Evolutionary conservation across 1,140 invertebrate genomes (phyloP).

Genomic region (Bombus difficillimus): DNA sequence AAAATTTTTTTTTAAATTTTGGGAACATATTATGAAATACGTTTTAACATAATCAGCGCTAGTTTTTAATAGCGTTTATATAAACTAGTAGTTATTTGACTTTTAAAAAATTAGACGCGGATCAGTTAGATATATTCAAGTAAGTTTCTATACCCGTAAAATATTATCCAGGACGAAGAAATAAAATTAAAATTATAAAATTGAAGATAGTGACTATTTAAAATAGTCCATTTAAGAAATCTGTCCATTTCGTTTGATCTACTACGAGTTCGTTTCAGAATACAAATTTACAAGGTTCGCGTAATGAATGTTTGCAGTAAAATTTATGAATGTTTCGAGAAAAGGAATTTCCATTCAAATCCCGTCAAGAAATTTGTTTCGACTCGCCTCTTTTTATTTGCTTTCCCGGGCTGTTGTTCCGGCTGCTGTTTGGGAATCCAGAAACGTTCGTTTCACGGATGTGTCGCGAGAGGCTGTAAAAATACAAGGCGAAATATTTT

Average conservation of each 20-base stretch:
- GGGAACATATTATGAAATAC: no score
- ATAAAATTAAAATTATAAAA: neutral
- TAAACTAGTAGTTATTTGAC: no score
- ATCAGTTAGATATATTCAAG: no score
- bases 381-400: neutral
- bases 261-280: neutral
- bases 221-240: neutral
- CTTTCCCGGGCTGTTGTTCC: neutral
- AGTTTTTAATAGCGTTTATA: no score
- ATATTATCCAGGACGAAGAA: neutral
- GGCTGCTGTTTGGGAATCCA: neutral
- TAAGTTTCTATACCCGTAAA: neutral
- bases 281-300: neutral
- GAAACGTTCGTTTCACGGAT: neutral
- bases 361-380: neutral
- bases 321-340: neutral
- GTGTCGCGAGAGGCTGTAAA: neutral
- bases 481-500: slow-evolving; percentile 17
- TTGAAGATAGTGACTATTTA: neutral
- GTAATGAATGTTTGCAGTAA: neutral
- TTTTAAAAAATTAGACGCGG: no score
- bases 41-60: no score
- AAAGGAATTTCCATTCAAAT: neutral
- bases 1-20: no score
- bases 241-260: no score